Evolutionary conservation across 2,888 invertebrate genomes (phyloP).

Genomic region (Pediacus dermestoides): DNA sequence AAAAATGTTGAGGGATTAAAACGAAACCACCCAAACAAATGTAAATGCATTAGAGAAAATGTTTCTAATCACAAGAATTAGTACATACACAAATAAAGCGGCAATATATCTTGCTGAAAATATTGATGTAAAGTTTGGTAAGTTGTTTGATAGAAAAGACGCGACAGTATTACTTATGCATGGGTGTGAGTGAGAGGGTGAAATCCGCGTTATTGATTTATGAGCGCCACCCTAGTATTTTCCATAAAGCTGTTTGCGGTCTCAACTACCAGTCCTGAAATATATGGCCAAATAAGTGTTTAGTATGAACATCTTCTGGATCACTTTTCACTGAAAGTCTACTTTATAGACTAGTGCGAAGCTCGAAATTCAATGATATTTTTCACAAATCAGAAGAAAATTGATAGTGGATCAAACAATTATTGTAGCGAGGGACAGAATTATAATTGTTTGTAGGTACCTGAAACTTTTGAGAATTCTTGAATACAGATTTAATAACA

Average conservation of each 20-base stretch:
- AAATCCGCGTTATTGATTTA: constrained; percentile 57
- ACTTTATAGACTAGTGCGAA: too few relatives aligned
- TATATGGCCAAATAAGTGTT: constrained; percentile 53
- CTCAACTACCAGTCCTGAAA: constrained; percentile 47
- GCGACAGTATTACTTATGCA: constrained; percentile 34
- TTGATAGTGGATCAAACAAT: too few relatives aligned
- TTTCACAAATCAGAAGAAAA: too few relatives aligned
- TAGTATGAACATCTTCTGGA: constrained; percentile 49
- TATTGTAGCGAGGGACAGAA: too few relatives aligned
- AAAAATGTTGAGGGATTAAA: too few relatives aligned
- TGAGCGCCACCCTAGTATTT: constrained; percentile 53
- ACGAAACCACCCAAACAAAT: too few relatives aligned
- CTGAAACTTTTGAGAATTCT: too few relatives aligned
- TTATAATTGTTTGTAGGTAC: too few relatives aligned
- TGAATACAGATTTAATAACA: too few relatives aligned
- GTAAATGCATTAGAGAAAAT: too few relatives aligned
- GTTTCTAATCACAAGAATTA: constrained; percentile 16
- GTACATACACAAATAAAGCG: constrained; percentile 27
- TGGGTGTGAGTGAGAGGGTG: constrained; percentile 38
- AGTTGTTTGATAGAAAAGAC: constrained; percentile 38
- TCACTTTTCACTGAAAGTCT: constrained; percentile 49
- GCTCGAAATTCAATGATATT: too few relatives aligned
- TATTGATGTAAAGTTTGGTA: constrained; percentile 34
- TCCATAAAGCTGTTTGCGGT: constrained; percentile 53
- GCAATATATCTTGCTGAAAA: constrained; percentile 31